A percentile compares a stretch with the other conserved stretches of the same genome.
Evolutionary conservation across 1,140 invertebrate species (phyloP).

Genomic region (Bradysia coprophila): DNA sequence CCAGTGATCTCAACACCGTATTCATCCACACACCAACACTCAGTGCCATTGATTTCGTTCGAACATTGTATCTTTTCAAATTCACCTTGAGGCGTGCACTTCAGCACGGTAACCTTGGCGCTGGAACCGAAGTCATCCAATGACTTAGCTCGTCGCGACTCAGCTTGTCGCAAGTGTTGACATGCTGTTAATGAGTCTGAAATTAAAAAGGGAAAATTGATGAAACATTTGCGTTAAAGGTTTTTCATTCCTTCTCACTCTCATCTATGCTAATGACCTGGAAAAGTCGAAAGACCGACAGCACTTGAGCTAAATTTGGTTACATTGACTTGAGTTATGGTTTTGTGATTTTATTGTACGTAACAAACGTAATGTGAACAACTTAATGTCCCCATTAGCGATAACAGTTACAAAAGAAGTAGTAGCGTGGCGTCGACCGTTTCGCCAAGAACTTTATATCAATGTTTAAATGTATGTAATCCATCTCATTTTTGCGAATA

Average conservation of each 20-base stretch:
- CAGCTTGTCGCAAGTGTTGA: conserved; percentile 40
- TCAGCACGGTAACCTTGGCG: conserved; percentile 44
- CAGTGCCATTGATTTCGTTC: conserved; percentile 34
- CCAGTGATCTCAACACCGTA: conserved; percentile 58
- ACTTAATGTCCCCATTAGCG: neutral
- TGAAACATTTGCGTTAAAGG: neutral
- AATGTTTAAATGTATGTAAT: no score
- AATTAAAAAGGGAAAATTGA: conserved; percentile 3
- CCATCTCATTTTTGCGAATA: no score
- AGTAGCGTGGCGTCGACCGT: no score
- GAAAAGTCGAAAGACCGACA: neutral
- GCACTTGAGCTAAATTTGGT: neutral
- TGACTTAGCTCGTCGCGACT: conserved; percentile 37
- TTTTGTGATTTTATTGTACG: neutral
- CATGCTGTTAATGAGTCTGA: conserved; percentile 37
- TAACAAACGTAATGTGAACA: neutral
- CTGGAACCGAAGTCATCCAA: conserved; percentile 30
- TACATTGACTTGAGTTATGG: neutral
- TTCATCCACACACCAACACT: conserved; percentile 66
- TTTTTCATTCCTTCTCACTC: neutral
- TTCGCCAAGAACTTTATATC: no score
- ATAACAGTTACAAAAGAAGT: no score
- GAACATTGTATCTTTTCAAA: conserved; percentile 62
- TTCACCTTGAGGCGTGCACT: conserved; percentile 45
- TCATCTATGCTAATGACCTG: no score